Conservation (phyloP, 2,797 vertebrate species). For the Mastacembelus armatus region DNA sequence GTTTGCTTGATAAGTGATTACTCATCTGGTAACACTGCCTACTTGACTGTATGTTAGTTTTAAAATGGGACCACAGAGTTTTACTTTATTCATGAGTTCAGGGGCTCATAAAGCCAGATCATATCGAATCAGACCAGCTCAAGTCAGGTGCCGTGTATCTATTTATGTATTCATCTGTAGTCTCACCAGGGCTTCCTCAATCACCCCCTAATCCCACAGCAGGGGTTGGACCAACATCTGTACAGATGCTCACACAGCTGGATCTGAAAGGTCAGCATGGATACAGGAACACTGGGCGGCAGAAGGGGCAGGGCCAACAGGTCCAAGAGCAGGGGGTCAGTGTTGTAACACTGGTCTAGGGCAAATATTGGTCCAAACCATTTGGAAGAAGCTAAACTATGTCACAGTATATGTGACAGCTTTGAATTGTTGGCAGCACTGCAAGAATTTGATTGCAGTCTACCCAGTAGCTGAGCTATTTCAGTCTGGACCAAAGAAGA, state of each 20-base stretch:
- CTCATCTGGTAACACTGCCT: not conserved
- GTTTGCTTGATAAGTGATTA: not conserved
- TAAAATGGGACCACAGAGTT: not conserved
- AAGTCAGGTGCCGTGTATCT: slow-evolving; percentile 2
- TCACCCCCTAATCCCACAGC: slow-evolving; percentile 43
- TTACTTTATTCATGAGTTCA: not conserved
- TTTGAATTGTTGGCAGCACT: no score
- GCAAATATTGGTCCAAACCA: no score
- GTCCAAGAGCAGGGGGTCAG: not conserved
- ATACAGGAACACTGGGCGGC: slow-evolving; percentile 15
- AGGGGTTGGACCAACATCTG: slow-evolving; percentile 47
- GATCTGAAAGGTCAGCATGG: slow-evolving; percentile 60
- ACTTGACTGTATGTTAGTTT: not conserved
- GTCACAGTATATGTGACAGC: no score
- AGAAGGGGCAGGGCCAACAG: not conserved
- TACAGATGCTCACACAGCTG: slow-evolving; percentile 53
- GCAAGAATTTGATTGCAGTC: no score
- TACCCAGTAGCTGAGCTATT: no score
- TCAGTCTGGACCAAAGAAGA: no score
- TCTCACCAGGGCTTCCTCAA: slow-evolving; percentile 18
- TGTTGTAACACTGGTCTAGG: not conserved
- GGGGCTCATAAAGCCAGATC: slow-evolving; percentile 4
- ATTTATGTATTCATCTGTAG: slow-evolving; percentile 14
- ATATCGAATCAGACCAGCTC: not conserved
- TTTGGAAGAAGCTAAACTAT: no score